Conservation (phyloP, 2,113 vertebrate species). For the Seriola quinqueradiata region DNA sequence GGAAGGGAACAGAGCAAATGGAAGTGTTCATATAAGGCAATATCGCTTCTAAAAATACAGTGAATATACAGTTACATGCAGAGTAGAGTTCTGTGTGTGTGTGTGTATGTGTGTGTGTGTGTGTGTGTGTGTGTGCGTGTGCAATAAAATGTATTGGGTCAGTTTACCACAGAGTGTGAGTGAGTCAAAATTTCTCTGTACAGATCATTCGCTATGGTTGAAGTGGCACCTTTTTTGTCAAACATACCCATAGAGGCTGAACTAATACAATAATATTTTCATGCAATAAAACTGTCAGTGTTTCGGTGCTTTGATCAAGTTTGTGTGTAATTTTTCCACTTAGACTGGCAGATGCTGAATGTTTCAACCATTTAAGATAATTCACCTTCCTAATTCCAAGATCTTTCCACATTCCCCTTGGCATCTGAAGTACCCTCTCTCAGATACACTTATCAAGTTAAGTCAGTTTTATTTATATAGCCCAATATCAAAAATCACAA, state of each 20-base stretch:
- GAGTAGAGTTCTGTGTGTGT: neutral
- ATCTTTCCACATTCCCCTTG: too few relatives aligned
- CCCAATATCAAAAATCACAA: too few relatives aligned
- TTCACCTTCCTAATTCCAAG: too few relatives aligned
- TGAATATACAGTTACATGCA: conserved; percentile 1
- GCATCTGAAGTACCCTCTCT: too few relatives aligned
- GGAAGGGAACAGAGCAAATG: neutral
- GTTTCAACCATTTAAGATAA: too few relatives aligned
- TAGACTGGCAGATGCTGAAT: too few relatives aligned
- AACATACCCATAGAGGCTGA: too few relatives aligned
- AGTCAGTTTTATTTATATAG: too few relatives aligned
- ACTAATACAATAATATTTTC: too few relatives aligned
- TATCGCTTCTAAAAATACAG: conserved; percentile 12
- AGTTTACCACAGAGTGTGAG: conserved; percentile 17
- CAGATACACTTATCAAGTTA: too few relatives aligned
- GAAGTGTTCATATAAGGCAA: neutral
- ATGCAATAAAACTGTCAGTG: too few relatives aligned
- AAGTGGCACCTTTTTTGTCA: neutral
- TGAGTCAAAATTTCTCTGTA: neutral
- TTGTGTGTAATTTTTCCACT: neutral
- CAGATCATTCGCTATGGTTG: too few relatives aligned
- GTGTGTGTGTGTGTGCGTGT: neutral
- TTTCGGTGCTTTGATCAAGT: neutral
- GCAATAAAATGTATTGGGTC: conserved; percentile 21
- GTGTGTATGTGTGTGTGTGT: neutral